Evolutionary conservation across 2,113 vertebrate genomes (phyloP).

Genomic region (Raja brachyura): DNA sequence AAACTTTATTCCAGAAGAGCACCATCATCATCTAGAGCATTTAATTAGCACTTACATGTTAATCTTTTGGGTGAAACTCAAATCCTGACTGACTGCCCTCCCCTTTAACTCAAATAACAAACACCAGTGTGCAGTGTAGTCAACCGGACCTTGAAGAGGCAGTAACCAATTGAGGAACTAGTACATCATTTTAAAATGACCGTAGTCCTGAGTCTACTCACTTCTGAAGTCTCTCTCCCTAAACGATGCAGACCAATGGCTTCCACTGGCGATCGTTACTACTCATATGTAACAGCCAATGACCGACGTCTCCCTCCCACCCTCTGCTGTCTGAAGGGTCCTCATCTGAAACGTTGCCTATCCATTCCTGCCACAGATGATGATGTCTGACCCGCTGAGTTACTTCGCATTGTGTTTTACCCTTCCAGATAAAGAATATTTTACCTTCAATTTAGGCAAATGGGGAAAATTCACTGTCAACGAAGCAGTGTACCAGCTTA

Average conservation of each 20-base stretch:
- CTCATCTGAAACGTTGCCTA: too few relatives aligned
- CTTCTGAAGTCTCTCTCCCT: neutral
- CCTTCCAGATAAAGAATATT: neutral
- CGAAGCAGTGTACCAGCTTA: too few relatives aligned
- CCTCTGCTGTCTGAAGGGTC: neutral
- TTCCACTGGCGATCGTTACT: neutral
- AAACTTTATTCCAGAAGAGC: neutral
- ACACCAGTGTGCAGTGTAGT: neutral
- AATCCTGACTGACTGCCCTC: neutral
- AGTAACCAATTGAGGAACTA: neutral
- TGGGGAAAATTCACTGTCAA: too few relatives aligned
- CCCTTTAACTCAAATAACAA: neutral
- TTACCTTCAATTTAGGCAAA: neutral
- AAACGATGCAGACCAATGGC: neutral
- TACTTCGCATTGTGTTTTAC: too few relatives aligned
- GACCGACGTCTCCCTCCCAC: neutral
- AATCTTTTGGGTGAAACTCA: neutral
- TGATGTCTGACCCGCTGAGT: too few relatives aligned
- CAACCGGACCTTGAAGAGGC: neutral
- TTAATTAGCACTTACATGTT: neutral
- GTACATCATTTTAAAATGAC: neutral
- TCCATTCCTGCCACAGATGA: too few relatives aligned
- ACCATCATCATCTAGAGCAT: neutral
- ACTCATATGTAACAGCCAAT: neutral
- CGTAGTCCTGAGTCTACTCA: neutral